These are phyloP conservation scores for Acronicta leporina DNA, from an alignment of 2,888 invertebrate species.

Conservation along the genomic window DNA sequence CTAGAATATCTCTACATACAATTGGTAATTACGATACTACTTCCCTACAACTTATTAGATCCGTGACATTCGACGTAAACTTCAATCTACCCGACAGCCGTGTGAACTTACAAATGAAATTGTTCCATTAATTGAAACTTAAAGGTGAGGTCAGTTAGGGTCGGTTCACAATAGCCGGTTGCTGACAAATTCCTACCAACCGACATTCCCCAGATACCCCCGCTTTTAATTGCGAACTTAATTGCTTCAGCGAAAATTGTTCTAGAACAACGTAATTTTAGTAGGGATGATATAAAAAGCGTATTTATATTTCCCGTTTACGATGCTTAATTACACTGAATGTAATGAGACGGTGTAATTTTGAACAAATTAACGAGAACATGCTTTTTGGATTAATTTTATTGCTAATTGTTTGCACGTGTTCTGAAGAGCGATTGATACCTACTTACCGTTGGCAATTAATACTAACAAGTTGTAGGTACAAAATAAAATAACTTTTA, in stretches of 20 bases:
- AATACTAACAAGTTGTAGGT: background rate
- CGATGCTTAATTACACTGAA: conserved; percentile 58
- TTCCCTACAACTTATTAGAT: conserved; percentile 15
- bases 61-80: conserved; percentile 28
- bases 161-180: conserved; percentile 51
- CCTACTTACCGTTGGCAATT: background rate
- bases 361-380: conserved; percentile 49
- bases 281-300: conserved; percentile 57
- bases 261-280: conserved; percentile 61
- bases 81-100: conserved; percentile 37
- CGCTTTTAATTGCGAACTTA: conserved; percentile 77
- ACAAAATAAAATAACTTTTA: too few species aligned
- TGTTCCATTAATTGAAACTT: conserved; percentile 57
- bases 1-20: too few species aligned
- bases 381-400: conserved; percentile 44
- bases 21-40: background rate
- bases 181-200: conserved; percentile 62
- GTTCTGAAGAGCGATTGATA: background rate
- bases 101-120: conserved; percentile 50
- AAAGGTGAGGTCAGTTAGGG: conserved; percentile 62
- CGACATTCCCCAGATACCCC: conserved; percentile 64
- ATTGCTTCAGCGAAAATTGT: conserved; percentile 71
- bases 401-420: conserved; percentile 37
- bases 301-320: conserved; percentile 62
- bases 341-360: conserved; percentile 53